These are phyloP conservation scores for Plebejus argus DNA, from an alignment of 2,888 invertebrate genomes.

Conservation along the genomic window DNA sequence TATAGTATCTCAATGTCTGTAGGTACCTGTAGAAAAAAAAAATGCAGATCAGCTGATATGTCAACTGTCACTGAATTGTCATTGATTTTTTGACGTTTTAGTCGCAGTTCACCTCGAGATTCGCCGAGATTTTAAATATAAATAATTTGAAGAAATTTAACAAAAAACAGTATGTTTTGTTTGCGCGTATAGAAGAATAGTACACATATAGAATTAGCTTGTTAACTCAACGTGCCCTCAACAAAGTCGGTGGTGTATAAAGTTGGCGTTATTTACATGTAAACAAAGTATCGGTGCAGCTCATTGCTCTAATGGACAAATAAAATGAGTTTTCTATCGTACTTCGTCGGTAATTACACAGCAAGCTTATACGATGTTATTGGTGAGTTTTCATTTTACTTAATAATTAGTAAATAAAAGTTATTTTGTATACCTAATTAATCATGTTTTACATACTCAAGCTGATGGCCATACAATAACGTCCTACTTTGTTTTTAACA, in stretches of 20 bases:
- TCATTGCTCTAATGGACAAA: constrained; percentile 46
- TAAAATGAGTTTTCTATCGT: constrained; percentile 64
- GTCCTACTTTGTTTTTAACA: background rate
- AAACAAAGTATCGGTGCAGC: background rate
- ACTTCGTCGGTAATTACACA: constrained; percentile 67
- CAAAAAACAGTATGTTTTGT: background rate
- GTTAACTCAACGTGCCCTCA: background rate
- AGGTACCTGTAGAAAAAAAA: no score
- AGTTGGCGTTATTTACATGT: constrained; percentile 24
- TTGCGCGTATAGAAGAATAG: background rate
- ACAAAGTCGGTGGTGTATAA: background rate
- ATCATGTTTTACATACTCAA: background rate
- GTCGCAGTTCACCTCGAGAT: background rate
- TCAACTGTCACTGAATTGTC: background rate
- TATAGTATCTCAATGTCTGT: no score
- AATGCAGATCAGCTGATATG: background rate
- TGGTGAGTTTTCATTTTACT: constrained; percentile 56
- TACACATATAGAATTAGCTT: background rate
- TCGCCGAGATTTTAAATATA: background rate
- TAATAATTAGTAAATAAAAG: background rate
- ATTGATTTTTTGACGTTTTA: background rate
- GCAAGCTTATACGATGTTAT: constrained; percentile 69
- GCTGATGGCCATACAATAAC: background rate
- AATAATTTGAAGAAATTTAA: background rate
- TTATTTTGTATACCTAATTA: background rate